These are phyloP conservation scores for Tachina lurida DNA, from an alignment of 2,888 invertebrate genomes.

Conservation along the genomic window DNA sequence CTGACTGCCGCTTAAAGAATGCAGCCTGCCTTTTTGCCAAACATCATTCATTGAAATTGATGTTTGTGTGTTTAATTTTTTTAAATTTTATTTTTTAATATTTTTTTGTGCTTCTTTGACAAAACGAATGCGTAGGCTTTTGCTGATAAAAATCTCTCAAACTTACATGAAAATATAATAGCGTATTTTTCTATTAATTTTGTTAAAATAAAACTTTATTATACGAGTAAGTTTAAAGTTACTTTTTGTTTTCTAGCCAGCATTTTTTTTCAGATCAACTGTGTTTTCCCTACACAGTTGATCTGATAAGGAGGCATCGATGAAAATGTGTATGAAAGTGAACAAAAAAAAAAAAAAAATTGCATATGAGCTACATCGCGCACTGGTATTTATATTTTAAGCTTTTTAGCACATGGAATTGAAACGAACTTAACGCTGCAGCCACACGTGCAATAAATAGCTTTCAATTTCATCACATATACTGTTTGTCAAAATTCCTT, in stretches of 20 bases:
- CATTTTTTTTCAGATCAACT: too few species aligned
- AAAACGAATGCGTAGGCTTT: conserved; percentile 63
- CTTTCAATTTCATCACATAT: too few species aligned
- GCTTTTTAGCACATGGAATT: not conserved
- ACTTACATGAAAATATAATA: conserved; percentile 35
- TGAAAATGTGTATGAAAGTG: conserved; percentile 7
- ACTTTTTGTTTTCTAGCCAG: not conserved
- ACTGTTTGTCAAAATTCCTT: too few species aligned
- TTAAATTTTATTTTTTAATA: not conserved
- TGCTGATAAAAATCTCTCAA: conserved; percentile 54
- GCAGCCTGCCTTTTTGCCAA: conserved; percentile 29
- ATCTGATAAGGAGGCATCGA: conserved; percentile 47
- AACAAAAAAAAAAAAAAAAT: conserved; percentile 4
- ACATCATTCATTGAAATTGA: conserved; percentile 33
- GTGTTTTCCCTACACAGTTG: conserved; percentile 12
- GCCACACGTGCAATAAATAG: too few species aligned
- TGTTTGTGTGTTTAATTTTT: conserved; percentile 11
- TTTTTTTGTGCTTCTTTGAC: too few species aligned
- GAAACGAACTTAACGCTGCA: too few species aligned
- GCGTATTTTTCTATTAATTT: conserved; percentile 41
- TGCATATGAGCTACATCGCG: not conserved
- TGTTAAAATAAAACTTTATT: conserved; percentile 42
- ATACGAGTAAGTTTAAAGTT: not conserved
- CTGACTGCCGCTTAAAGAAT: not conserved
- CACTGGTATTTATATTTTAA: not conserved